These are phyloP conservation scores for Eupithecia pulchellata DNA, from an alignment of 2,888 invertebrate species.

Conservation along the genomic window DNA sequence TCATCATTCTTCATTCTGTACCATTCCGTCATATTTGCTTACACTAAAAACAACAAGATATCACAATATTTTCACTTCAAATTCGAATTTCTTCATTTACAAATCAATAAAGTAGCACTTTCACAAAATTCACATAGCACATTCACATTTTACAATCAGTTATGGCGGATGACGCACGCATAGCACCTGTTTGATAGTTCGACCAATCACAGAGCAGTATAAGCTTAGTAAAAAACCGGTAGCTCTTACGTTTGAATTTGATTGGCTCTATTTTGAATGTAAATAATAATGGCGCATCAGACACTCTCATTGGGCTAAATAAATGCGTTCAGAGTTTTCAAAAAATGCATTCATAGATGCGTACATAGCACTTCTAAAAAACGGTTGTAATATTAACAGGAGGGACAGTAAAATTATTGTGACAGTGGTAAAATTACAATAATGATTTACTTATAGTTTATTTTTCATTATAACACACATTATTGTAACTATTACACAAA, in stretches of 20 bases:
- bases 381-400: no score
- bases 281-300: conserved; percentile 53
- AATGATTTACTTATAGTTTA: no score
- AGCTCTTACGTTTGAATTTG: conserved; percentile 62
- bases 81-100: conserved; percentile 56
- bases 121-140: conserved; percentile 57
- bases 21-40: conserved; percentile 76
- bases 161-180: conserved; percentile 84
- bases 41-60: conserved; percentile 61
- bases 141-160: conserved; percentile 54
- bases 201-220: conserved; percentile 68
- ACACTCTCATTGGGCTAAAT: conserved; percentile 49
- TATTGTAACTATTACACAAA: no score
- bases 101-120: conserved; percentile 66
- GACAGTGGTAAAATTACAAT: no score
- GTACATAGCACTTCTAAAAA: no score
- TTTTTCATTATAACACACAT: no score
- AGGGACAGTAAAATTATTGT: no score
- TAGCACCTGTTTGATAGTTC: conserved; percentile 74
- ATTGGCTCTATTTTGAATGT: conserved; percentile 68
- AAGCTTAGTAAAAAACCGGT: conserved; percentile 70
- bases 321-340: conserved; percentile 53
- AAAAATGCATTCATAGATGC: conserved; percentile 52
- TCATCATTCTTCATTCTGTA: conserved; percentile 76
- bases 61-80: conserved; percentile 61